Evolutionary conservation across 2,113 vertebrate genomes (phyloP).

Genomic region (Leptocoma aspasia): DNA sequence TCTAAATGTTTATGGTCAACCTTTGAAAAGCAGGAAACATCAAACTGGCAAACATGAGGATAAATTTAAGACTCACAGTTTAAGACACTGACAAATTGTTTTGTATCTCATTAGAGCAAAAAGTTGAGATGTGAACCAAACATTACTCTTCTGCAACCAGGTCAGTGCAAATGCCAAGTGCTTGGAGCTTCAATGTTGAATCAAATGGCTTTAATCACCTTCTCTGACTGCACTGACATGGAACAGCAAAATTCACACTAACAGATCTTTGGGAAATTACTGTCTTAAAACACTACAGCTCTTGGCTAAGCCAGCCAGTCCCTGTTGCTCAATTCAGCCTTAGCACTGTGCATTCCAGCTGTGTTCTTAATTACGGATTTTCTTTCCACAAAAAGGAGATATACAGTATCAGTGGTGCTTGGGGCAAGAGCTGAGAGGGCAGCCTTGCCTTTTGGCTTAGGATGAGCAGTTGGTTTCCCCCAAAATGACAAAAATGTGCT

Average conservation of each 20-base stretch:
- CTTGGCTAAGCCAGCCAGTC: background rate
- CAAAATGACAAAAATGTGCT: background rate
- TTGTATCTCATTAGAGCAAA: background rate
- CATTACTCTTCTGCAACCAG: background rate
- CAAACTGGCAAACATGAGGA: background rate
- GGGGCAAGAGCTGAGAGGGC: background rate
- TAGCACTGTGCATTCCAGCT: background rate
- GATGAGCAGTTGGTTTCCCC: background rate
- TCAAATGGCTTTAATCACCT: background rate
- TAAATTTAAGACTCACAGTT: background rate
- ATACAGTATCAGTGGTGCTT: background rate
- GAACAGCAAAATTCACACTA: background rate
- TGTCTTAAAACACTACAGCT: background rate
- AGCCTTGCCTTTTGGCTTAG: background rate
- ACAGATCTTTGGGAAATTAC: background rate
- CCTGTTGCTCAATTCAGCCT: background rate
- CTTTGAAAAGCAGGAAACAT: background rate
- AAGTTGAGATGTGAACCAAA: background rate
- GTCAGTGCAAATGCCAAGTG: background rate
- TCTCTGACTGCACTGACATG: background rate
- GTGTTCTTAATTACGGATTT: background rate
- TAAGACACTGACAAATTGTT: background rate
- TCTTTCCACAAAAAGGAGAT: background rate
- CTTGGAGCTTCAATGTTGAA: background rate
- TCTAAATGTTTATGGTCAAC: background rate